Evolutionary conservation across 2,888 invertebrate genomes (phyloP), one percentile per base, ranked within the genome.

Genomic region (Meta bourneti): DNA sequence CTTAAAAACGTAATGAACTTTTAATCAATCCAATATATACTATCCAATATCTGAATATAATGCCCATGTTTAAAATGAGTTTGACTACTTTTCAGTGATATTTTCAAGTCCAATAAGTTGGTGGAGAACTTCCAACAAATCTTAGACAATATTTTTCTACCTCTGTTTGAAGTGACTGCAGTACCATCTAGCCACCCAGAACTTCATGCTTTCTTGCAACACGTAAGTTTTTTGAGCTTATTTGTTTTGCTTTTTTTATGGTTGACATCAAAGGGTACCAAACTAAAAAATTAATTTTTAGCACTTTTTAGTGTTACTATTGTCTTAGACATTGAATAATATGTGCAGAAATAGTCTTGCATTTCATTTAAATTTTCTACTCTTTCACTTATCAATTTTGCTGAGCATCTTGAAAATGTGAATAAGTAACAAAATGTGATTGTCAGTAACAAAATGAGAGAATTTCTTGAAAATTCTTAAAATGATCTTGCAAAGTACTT

Each of bases 101-200:
- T 99, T 94, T 99, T 98, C 96, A 98, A 98, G 95, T 96, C 97
- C 87, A 99, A 99, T 96, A 98, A 98, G 94, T 96, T 99, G 94
- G 97, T 99, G 96, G 96, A 96, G 93, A 98, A 98, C 95, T 99
- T 99, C 96, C 98, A 99, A 95, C 97, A 99, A 95, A 97, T 99
- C 94, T 95, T 99, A 93, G 97, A 97, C 95, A 99, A 99, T 95
- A 97, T 99, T 94, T 99, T 99, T 96, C 95, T 97, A 94, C 99
- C 99, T 74, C 96, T 99, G 88, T 98, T 99, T 95, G 99, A 99
- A 95, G 99, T 97, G 88, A 99, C 99, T 86, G 98, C 98, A 94
- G 97, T 98, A 94, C 99, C 99, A 0, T 96, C 96, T 93, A 96
- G 97, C 93, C 98, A 99, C 95, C 97, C 99, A 0, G 98, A 99